These are phyloP conservation scores for Pogonocichla stellata DNA, from an alignment of 2,113 vertebrate genomes.

Conservation along the genomic window DNA sequence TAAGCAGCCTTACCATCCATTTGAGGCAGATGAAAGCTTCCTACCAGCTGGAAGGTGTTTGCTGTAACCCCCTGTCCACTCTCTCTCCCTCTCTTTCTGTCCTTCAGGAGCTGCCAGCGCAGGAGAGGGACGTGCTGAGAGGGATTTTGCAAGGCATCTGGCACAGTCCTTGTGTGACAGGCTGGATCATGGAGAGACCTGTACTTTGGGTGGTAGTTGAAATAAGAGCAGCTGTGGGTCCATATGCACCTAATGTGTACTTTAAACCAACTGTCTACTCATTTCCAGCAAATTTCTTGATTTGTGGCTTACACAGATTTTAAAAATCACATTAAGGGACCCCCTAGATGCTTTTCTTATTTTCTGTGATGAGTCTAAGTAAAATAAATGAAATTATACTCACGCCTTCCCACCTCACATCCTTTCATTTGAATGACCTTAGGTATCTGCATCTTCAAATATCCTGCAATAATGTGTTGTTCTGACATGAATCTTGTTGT, in stretches of 20 bases:
- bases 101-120: background rate
- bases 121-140: background rate
- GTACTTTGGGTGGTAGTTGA: background rate
- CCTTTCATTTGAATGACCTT: background rate
- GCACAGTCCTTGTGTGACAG: background rate
- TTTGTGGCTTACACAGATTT: background rate
- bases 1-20: background rate
- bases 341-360: background rate
- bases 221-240: background rate
- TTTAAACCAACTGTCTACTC: background rate
- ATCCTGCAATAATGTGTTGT: background rate
- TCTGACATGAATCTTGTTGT: background rate
- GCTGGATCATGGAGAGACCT: background rate
- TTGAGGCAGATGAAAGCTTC: background rate
- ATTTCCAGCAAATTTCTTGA: background rate
- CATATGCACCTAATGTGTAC: background rate
- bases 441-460: background rate
- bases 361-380: background rate
- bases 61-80: background rate
- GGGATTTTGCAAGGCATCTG: background rate
- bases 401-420: background rate
- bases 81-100: background rate
- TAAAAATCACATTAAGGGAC: background rate
- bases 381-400: background rate
- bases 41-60: constrained; percentile 27